Conservation (phyloP, 1,140 invertebrate species). For the Drosophila baimaii region DNA sequence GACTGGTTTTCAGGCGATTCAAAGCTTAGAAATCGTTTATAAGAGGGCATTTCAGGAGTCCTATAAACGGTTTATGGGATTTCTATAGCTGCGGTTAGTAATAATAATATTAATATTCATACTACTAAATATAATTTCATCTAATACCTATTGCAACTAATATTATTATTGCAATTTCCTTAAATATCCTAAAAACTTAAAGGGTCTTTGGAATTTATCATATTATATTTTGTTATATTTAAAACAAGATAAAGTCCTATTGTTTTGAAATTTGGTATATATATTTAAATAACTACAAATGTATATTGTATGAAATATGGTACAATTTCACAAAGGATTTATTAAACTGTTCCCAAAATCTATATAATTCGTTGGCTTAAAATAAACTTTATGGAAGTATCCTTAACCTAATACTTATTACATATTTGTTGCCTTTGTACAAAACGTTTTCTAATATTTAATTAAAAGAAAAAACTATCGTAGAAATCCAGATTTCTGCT, state of each 20-base stretch:
- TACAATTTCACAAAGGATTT: too few relatives aligned
- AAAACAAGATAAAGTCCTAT: not conserved
- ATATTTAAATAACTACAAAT: rapidly evolving
- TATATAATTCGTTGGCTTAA: not conserved
- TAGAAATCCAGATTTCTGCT: too few relatives aligned
- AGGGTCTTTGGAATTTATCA: not conserved
- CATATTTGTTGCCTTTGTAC: too few relatives aligned
- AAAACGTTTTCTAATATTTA: not conserved
- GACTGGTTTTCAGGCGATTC: not conserved
- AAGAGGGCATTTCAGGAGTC: not conserved
- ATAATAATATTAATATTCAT: too few relatives aligned
- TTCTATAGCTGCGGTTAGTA: too few relatives aligned
- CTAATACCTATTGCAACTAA: too few relatives aligned
- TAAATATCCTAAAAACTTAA: too few relatives aligned
- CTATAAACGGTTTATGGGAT: not conserved
- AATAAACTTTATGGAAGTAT: not conserved
- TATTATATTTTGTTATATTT: too few relatives aligned
- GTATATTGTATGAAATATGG: not conserved
- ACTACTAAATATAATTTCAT: not conserved
- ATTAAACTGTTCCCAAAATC: not conserved
- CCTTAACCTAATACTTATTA: too few relatives aligned
- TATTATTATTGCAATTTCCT: too few relatives aligned
- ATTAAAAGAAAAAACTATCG: not conserved
- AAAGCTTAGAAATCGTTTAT: not conserved
- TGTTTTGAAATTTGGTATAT: not conserved